Percentiles rank a stretch among this genome's conserved stretches.
These are phyloP conservation scores for Otis tarda DNA, from an alignment of 2,113 vertebrate species.

Conservation along the genomic window DNA sequence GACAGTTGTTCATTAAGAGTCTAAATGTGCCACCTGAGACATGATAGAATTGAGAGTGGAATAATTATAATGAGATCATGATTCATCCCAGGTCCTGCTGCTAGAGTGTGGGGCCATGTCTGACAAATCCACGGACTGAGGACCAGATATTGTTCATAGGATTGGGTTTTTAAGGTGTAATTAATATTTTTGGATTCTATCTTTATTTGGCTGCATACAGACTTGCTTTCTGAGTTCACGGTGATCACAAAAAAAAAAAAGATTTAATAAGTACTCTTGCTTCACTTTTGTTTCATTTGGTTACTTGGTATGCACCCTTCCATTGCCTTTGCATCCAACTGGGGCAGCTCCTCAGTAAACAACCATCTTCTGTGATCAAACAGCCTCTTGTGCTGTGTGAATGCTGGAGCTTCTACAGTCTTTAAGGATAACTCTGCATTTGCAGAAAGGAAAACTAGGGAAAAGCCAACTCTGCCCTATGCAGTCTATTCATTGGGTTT, in stretches of 20 bases:
- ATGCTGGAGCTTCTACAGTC: not conserved
- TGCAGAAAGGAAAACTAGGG: not conserved
- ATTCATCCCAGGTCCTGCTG: not conserved
- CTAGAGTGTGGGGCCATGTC: not conserved
- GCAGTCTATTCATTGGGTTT: not conserved
- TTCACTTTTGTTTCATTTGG: not conserved
- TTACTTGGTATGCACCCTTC: rapidly evolving
- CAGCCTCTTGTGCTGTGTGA: not conserved
- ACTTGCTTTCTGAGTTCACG: not conserved
- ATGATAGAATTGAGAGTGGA: not conserved
- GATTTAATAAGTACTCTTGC: not conserved
- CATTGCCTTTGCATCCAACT: not conserved
- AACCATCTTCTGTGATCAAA: not conserved
- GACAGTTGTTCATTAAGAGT: not conserved
- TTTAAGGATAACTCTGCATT: not conserved
- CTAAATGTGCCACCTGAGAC: not conserved
- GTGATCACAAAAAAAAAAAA: not conserved
- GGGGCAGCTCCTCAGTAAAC: not conserved
- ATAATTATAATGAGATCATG: not conserved
- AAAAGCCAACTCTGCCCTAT: not conserved
- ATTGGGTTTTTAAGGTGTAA: not conserved
- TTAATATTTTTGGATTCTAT: rapidly evolving
- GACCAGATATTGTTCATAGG: not conserved
- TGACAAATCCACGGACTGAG: not conserved
- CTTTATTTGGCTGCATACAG: not conserved